These are phyloP conservation scores for Eremobia ochroleuca DNA, from an alignment of 2,888 invertebrate genomes.

Conservation along the genomic window DNA sequence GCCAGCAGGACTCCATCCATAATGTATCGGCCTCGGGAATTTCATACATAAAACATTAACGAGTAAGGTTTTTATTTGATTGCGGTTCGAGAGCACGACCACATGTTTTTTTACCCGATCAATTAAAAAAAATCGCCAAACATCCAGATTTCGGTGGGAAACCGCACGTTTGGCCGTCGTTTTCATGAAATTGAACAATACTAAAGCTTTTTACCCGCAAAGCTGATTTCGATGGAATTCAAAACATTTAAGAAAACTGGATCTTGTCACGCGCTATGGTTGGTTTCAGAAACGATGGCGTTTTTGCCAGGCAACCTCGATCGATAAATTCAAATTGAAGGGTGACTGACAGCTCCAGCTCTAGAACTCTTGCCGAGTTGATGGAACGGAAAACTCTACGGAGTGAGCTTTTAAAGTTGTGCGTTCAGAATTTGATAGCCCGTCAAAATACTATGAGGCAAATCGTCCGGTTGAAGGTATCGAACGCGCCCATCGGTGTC, in stretches of 20 bases:
- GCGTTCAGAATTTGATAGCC: slow-evolving; percentile 59
- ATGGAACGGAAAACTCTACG: slow-evolving; percentile 31
- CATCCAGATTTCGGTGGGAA: slow-evolving; percentile 88
- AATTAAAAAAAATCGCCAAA: slow-evolving; percentile 84
- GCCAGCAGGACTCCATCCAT: slow-evolving; percentile 89
- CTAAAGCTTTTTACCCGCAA: slow-evolving; percentile 77
- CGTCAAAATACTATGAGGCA: slow-evolving; percentile 71
- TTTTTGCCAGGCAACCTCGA: slow-evolving; percentile 73
- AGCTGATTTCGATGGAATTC: slow-evolving; percentile 77
- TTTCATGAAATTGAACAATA: slow-evolving; percentile 82
- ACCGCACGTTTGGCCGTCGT: slow-evolving; percentile 78
- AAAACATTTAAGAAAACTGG: slow-evolving; percentile 77
- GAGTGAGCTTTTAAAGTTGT: slow-evolving; percentile 45
- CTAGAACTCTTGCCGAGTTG: slow-evolving; percentile 42
- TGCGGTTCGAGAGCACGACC: slow-evolving; percentile 83
- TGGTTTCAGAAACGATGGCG: slow-evolving; percentile 68
- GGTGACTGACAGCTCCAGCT: slow-evolving; percentile 70
- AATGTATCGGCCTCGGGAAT: slow-evolving; percentile 86
- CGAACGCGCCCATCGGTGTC: slow-evolving; percentile 70
- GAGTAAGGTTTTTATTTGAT: slow-evolving; percentile 89
- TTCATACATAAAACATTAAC: slow-evolving; percentile 90
- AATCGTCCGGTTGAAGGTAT: slow-evolving; percentile 69
- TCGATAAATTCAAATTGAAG: slow-evolving; percentile 72
- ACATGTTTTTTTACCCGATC: slow-evolving; percentile 80
- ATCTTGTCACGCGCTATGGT: slow-evolving; percentile 70